phyloP scores from a whole-genome alignment of 2,797 vertebrate genomes.

The Anisognathus igniventris region DNA sequence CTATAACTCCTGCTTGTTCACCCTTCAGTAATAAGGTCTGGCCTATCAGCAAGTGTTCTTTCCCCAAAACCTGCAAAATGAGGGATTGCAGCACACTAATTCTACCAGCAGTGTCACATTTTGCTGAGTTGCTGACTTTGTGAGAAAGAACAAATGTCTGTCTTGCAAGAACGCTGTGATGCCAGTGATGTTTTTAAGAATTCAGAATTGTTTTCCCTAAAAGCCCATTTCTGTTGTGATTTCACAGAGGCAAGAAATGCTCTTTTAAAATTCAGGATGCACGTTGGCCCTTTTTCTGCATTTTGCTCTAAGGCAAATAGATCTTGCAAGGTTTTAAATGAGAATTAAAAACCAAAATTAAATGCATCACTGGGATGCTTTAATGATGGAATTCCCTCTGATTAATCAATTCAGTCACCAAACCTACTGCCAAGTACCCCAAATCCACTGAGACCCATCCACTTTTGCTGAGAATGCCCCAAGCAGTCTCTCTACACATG shows the following conservation, averaged over 20 bases:
- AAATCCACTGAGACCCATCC: background rate
- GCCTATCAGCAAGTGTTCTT: background rate
- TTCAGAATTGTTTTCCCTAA: background rate
- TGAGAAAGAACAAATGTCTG: background rate
- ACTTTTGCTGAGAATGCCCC: conserved; percentile 2
- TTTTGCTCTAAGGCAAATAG: background rate
- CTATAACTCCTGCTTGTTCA: background rate
- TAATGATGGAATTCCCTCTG: background rate
- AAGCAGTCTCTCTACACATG: background rate
- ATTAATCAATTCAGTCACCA: conserved; percentile 10
- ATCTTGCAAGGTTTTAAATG: background rate
- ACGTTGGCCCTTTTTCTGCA: background rate
- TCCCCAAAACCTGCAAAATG: background rate
- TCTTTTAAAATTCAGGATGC: background rate
- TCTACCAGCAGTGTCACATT: background rate
- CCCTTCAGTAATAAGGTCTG: background rate
- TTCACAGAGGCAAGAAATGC: background rate
- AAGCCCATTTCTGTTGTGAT: background rate
- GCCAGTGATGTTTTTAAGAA: background rate
- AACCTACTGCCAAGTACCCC: background rate
- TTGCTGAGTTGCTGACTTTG: background rate
- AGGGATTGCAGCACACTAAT: background rate
- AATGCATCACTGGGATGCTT: background rate
- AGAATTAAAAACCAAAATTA: background rate
- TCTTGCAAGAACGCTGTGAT: background rate